Evolutionary conservation across 2,797 vertebrate genomes (phyloP), one percentile per base, ranked within the genome.

Genomic region (Anas bernieri): DNA sequence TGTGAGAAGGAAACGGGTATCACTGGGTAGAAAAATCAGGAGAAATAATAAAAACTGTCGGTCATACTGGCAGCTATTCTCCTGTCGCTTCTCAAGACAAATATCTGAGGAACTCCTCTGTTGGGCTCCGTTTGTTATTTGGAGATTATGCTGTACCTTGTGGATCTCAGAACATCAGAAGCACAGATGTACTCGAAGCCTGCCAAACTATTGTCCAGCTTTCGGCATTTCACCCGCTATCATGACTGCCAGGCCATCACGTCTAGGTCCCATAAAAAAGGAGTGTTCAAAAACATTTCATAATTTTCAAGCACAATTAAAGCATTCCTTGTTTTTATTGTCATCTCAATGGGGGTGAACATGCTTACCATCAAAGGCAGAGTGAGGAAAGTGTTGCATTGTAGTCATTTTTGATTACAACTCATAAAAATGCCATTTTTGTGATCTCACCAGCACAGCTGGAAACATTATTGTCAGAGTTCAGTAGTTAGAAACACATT

Each of bases 401-500:
- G 30, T 82, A 68, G 33, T 31, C 3, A 31, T 69, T 89, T 95
- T 77, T 83, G 77, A 96, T 93, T 93, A 76, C 90, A 89, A 74
- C 86, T 82, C 89, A 73, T 95, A 93, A 96, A 96, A 96, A 97
- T 68, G 62, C 79, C 78, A 18, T 89, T 95, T 96, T 55, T 94
- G 79, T 95, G 92, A 95, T 96, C 96, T 95, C 79, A 74, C 56
- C 93, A 86, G 87, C 94, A 85, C 93, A 94, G 97, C 94, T 97
- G 97, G 95, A 94, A 94, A 74, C 70, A 18, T 55, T 82, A 61
- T 72, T 95, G 85, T 95, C 72, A 74, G 75, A 41, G 41, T 70
- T 91, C 46, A 59, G 68, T 75, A 87, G 92, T 91, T 87, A 86
- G 97, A 97, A 98, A 97, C 98, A 97, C 70, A 84, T 84, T 97